Base-by-base conservation (phyloP, 2,113 vertebrate genomes). In the Poeciliopsis turrubarensis region DNA sequence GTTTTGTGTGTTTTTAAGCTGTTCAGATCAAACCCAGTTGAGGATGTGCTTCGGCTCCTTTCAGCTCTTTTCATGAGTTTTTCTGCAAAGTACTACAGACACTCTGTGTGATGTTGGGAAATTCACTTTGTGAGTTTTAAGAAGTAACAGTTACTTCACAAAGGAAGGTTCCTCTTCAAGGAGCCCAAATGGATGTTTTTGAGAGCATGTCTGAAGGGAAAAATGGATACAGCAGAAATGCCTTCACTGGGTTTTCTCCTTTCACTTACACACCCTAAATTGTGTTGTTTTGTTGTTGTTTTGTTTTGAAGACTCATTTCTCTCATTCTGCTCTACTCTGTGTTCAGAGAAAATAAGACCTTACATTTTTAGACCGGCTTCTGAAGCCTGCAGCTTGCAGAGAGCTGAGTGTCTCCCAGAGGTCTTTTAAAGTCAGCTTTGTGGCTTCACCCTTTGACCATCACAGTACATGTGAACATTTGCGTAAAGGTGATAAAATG, bases 351-450 rank as follows among this genome's bases (percentile, higher is more conserved):
- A 65, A 74, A 61, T 30, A 72, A 75, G 26, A 68, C 68, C 34
- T 77, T 14, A 57, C 80, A 54, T 75, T 72, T 73, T 72, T 54
- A 77, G 31, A 39, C 13, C 69, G 37, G 61, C 69, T 54, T 60
- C 34, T 64, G 44, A 73, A 61, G 26, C 26, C 69, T 69, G 61
- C 72, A 41, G 25, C 66, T 83, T 70, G 72, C 80, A 80, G 65
- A 13, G 32, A 69, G 31, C 41, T 15, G 64, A 79, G 70, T 67
- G 63, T 69, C 60, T 60, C 60, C 66, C 37, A 63, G 25, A 79
- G 51, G 78, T 32, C 60, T 70, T 79, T 69, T 72, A n/a, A 60
- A 72, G 60, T 47, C 64, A 17, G n/a, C 29, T 73, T 30, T 68
- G 60, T 69, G 57, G 41, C 60, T 73, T 37, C 57, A 57, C 32